Base-by-base conservation (phyloP, 2,797 vertebrate species). In the Bryconaethiops microstoma region DNA sequence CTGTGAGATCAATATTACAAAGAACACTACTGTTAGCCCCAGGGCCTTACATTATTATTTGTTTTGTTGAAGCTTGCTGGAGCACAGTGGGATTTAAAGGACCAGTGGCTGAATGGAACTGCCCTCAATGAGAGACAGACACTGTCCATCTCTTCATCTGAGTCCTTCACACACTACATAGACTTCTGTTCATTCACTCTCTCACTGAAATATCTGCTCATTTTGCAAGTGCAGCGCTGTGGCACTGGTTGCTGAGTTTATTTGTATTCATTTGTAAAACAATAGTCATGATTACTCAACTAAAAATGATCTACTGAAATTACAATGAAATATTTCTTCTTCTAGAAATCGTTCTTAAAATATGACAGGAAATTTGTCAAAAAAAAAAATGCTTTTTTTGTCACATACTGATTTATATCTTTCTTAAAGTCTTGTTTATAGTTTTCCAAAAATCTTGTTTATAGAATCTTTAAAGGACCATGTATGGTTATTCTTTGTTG, bases 1-100 rank as follows among this genome's bases (percentile, higher is more conserved):
- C 62, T 65, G 7, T 1, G 42, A 23, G 75, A 79, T 76, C 59
- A 64, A 78, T 78, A 48, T 59, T 14, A 84, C 78, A 81, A 80
- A 72, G 78, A 70, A 72, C 19, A 2, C 29, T 29, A 74, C 54
- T 84, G 85, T 78, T n/a, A 59, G 54, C 59, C 52, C 10, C 7
- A 70, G 72, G 21, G 65, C 25, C 42, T 68, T 84, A 10, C 68
- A 82, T 75, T 80, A 84, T 82, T 84, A 73, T 82, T 74, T 12
- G 79, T 59, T 78, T 52, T 69, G 25, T 70, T 78, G 57, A 68
- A 59, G 62, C 35, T 42, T 72, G 45, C 72, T 65, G 39, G 50
- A 69, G 71, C 68, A 59, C 71, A 23, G 45, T 77, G 54, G 68
- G 74, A 70, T 64, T 76, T 59, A 50, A 77, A 80, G 60, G 25